Percentiles rank a stretch among this genome's conserved stretches.
These are phyloP conservation scores for Ophonus ardosiacus DNA, from an alignment of 2,888 invertebrate genomes.

Conservation along the genomic window DNA sequence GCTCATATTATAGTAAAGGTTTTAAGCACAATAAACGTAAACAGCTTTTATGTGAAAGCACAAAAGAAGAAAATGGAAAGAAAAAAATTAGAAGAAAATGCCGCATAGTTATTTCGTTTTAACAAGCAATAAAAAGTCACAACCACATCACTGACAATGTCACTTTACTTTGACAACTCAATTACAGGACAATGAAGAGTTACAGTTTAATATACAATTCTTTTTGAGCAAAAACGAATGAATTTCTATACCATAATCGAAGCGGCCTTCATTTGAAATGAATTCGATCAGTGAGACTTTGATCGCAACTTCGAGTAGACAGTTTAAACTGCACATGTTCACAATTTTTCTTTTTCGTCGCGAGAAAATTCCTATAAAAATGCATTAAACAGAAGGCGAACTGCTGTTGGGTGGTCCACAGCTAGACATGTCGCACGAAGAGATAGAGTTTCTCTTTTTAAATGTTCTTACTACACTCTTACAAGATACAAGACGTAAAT, in stretches of 20 bases:
- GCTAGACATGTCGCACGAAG: neutral
- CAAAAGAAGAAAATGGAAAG: constrained; percentile 17
- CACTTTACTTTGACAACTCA: constrained; percentile 22
- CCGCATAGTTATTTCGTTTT: neutral
- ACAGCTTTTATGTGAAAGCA: constrained; percentile 3
- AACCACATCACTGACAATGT: neutral
- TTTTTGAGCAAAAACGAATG: constrained; percentile 22
- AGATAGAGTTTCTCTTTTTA: neutral
- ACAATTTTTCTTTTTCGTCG: constrained; percentile 45
- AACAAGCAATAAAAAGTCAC: constrained; percentile 22
- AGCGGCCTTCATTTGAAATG: constrained; percentile 25
- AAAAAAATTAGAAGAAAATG: neutral
- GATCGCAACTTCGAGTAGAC: constrained; percentile 5
- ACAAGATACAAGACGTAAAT: neutral
- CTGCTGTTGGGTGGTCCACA: constrained; percentile 21
- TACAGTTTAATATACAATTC: constrained; percentile 5
- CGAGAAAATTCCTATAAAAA: constrained; percentile 42
- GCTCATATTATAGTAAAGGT: constrained; percentile 30
- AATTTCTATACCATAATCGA: constrained; percentile 10
- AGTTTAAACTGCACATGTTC: constrained; percentile 36
- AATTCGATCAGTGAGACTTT: constrained; percentile 36
- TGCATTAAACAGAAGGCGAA: constrained; percentile 31
- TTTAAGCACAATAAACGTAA: constrained; percentile 25
- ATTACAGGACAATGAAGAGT: constrained; percentile 25
- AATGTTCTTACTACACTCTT: neutral